Base-by-base conservation (phyloP, 2,797 vertebrate species). In the Anguilla anguilla region DNA sequence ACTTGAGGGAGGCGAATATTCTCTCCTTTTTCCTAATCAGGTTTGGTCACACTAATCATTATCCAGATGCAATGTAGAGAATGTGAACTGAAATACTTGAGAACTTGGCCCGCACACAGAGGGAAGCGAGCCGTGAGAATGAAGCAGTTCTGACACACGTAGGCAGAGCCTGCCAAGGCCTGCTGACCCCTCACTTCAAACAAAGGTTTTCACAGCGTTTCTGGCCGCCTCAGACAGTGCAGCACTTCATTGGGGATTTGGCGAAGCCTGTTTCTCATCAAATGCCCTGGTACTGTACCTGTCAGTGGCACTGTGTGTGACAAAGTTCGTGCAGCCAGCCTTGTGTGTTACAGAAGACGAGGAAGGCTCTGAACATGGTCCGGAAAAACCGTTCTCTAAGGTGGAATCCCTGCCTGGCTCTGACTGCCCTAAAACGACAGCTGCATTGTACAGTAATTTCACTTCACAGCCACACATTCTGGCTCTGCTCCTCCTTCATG, bases 121-220 rank as follows among this genome's bases (percentile, higher is more conserved):
- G 61, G 81, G 79, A n/a, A 15, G 4, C 39, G 49, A 53, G 86
- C 86, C 83, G 35, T 72, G 82, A 72, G 61, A 87, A 74, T 84
- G 81, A 84, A 64, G 82, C 43, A 53, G 7, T 46, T 77, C 35
- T 25, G 35, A 61, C 67, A 13, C 25, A 85, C 72, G 74, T 81
- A 77, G 84, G 39, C 69, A 81, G 69, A 55, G 51, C 64, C 64
- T 31, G 84, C 55, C 86, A 83, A 72, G 61, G 46, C 81, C 49
- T 51, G 6, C 31, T 86, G 85, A 77, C 64, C 61, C 19, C 46
- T 74, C 85, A 72, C 28, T 77, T 83, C 49, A 83, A 67, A 84
- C 61, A 87, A 79, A 72, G 28, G 61, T 87, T 87, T 67, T 51
- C 61, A 83, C 43, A 67, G 55, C 22, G 31, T 81, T 64, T 82